Percentiles rank a stretch among this genome's conserved stretches.
Evolutionary conservation across 2,113 vertebrate species (phyloP).

Genomic region (Ctenodactylus gundi): DNA sequence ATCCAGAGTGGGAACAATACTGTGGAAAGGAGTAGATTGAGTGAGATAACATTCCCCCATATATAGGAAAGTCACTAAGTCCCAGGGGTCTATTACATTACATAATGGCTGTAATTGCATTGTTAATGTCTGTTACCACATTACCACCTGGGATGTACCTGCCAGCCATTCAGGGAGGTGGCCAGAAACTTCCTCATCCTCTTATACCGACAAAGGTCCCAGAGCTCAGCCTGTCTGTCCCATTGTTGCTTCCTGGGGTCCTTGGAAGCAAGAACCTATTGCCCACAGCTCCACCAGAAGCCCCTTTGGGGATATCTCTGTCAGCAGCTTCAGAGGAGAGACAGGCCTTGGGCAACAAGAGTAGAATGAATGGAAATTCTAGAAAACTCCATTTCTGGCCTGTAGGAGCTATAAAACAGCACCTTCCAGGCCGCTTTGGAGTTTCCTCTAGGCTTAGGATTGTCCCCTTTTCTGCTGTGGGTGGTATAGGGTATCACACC

Average conservation of each 20-base stretch:
- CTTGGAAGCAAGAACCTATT: neutral
- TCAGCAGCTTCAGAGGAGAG: neutral
- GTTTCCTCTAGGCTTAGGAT: neutral
- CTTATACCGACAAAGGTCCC: neutral
- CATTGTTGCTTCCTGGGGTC: neutral
- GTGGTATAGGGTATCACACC: neutral
- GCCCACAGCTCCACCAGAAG: neutral
- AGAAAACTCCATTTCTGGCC: neutral
- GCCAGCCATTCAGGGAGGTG: neutral
- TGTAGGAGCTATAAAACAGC: neutral
- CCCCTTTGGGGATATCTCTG: neutral
- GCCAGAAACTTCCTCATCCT: neutral
- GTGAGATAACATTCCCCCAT: neutral
- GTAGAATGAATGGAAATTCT: neutral
- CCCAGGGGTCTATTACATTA: slow-evolving; percentile 15
- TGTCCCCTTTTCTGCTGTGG: neutral
- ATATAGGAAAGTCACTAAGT: neutral
- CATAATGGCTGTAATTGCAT: neutral
- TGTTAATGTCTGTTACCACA: slow-evolving; percentile 42
- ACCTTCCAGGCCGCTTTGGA: neutral
- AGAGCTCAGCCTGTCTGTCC: neutral
- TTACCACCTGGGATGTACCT: slow-evolving; percentile 8
- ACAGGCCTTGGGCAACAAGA: neutral
- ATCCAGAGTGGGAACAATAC: neutral
- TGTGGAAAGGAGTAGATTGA: neutral